Evolutionary conservation across 2,113 vertebrate genomes (phyloP).

Genomic region (Passerina amoena): DNA sequence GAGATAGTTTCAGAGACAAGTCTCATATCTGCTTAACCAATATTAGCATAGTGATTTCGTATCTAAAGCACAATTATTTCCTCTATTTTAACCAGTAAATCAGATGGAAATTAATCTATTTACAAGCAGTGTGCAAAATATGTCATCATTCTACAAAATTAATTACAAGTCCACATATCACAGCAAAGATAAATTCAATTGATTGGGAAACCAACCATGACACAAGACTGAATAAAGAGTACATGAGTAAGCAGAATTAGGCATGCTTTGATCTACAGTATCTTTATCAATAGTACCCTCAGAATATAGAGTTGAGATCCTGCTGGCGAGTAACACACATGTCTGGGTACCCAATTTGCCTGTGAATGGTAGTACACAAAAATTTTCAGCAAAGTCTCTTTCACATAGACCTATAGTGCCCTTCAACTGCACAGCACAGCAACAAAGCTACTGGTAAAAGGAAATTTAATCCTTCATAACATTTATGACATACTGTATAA

Average conservation of each 20-base stretch:
- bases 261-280: background rate
- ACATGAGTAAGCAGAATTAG: background rate
- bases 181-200: background rate
- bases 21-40: background rate
- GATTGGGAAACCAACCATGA: background rate
- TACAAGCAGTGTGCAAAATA: background rate
- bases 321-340: background rate
- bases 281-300: background rate
- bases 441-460: background rate
- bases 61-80: background rate
- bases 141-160: background rate
- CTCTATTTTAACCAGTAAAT: background rate
- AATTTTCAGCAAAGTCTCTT: background rate
- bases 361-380: background rate
- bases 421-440: background rate
- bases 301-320: background rate
- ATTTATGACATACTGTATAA: background rate
- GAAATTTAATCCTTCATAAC: background rate
- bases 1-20: background rate
- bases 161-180: background rate
- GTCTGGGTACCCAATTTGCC: background rate
- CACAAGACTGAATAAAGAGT: background rate
- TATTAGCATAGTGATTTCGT: background rate
- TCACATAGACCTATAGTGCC: background rate
- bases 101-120: background rate